Base-by-base conservation (phyloP, 2,888 invertebrate species). In the Lepidochitona cinerea region DNA sequence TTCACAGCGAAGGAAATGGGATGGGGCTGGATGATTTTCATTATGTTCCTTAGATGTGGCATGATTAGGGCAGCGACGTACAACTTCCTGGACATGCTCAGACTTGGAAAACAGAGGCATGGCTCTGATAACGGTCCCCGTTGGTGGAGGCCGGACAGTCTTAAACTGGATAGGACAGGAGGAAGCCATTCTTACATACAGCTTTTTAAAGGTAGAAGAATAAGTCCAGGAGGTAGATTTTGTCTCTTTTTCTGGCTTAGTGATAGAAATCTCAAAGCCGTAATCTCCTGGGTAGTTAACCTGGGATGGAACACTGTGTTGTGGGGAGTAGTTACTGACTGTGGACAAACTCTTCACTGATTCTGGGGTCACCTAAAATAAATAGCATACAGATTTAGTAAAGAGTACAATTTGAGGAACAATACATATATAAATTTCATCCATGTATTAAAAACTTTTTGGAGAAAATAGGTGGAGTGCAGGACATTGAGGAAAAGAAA, bases 41-140 rank as follows among this genome's bases (percentile, higher is more conserved):
- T 89, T 89, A 76, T 87, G 83, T 66, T 90, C 90, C 73, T 86
- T 86, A n/a, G 86, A 87, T 54, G 88, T 88, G 52, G 89, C 91
- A 81, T 95, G 95, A 83, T 94, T 94, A 2, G 93, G 92, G 80
- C 95, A 96, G 0, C 95, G 90, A 76, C 92, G 92, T 0, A 95
- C 95, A 0, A 94, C 91, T 74, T 94, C 94, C 85, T 93, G 93
- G 0, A 93, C 92, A 83, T 94, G 93, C 68, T 94, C 93, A 2
- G 93, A 92, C 64, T 93, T 92, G 29, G 93, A 92, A 83, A 93
- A 95, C 6, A 94, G 93, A 14, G 94, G 93, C 32, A 93, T 93
- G 0, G 94, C 93, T 0, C 95, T 92, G 41, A 95, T 92, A 83
- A 90, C 92, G 80, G 67, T 89, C 80, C 14, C 90, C 65, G 23